These are phyloP conservation scores for Antheraea yamamai DNA, from an alignment of 2,888 invertebrate species.

Conservation along the genomic window DNA sequence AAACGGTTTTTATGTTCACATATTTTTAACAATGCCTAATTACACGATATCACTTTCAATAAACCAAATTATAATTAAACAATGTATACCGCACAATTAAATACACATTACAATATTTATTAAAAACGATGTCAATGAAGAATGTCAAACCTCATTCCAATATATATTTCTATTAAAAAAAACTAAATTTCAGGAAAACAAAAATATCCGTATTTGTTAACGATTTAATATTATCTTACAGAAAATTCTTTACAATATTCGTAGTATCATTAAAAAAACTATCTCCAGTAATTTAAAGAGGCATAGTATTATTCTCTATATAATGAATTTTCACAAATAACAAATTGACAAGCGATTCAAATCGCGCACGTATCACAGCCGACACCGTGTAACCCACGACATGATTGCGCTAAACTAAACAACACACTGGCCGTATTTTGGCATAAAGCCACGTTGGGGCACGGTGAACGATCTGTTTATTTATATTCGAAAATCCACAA, in stretches of 20 bases:
- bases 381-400: not conserved
- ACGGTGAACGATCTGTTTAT: constrained; percentile 45
- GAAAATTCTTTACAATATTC: not conserved
- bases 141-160: no score
- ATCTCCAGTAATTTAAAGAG: not conserved
- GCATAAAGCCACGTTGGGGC: constrained; percentile 51
- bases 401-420: constrained; percentile 43
- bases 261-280: no score
- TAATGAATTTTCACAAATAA: not conserved
- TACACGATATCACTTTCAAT: not conserved
- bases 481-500: constrained; percentile 40
- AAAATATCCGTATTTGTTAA: no score
- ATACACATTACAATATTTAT: no score
- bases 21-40: not conserved
- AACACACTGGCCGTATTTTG: constrained; percentile 57
- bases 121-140: no score
- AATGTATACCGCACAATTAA: no score
- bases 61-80: not conserved
- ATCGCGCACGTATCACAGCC: not conserved
- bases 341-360: not conserved
- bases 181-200: no score
- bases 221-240: not conserved
- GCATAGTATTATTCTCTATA: not conserved
- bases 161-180: no score
- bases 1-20: no score